A percentile compares a stretch with the other conserved stretches of the same genome.
These are phyloP conservation scores for Ormyrus nitidulus DNA, from an alignment of 2,888 invertebrate genomes.

Conservation along the genomic window DNA sequence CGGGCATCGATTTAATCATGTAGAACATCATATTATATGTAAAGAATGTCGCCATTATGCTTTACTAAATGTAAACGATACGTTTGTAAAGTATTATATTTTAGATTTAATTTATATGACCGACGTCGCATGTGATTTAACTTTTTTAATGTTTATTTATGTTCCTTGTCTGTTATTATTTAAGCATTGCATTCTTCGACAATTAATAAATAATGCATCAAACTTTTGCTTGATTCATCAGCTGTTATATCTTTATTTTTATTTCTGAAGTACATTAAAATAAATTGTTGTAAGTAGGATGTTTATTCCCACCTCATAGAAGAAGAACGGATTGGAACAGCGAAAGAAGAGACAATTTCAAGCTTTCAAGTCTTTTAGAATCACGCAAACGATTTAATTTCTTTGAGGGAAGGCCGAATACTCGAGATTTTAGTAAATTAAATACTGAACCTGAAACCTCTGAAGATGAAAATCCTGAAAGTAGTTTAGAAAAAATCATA, in stretches of 20 bases:
- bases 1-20: background rate
- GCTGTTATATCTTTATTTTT: slow-evolving; percentile 4
- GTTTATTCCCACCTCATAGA: slow-evolving; percentile 68
- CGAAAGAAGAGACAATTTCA: slow-evolving; percentile 77
- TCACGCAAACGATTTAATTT: slow-evolving; percentile 78
- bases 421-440: slow-evolving; percentile 72
- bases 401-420: slow-evolving; percentile 71
- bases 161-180: slow-evolving; percentile 18
- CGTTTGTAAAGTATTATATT: slow-evolving; percentile 9
- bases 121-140: slow-evolving; percentile 17
- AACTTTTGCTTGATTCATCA: slow-evolving; percentile 5
- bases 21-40: background rate
- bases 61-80: slow-evolving; percentile 14
- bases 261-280: slow-evolving; percentile 27
- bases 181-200: background rate
- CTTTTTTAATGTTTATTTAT: slow-evolving; percentile 32
- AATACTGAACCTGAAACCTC: slow-evolving; percentile 73
- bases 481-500: slow-evolving; percentile 65
- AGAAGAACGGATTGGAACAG: slow-evolving; percentile 68
- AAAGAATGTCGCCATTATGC: slow-evolving; percentile 13
- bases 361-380: slow-evolving; percentile 81
- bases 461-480: slow-evolving; percentile 71
- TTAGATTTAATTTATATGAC: slow-evolving; percentile 32
- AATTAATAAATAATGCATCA: slow-evolving; percentile 12
- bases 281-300: slow-evolving; percentile 64